Conservation (phyloP, 2,888 invertebrate species). For the Drosophila maculinotata region DNA sequence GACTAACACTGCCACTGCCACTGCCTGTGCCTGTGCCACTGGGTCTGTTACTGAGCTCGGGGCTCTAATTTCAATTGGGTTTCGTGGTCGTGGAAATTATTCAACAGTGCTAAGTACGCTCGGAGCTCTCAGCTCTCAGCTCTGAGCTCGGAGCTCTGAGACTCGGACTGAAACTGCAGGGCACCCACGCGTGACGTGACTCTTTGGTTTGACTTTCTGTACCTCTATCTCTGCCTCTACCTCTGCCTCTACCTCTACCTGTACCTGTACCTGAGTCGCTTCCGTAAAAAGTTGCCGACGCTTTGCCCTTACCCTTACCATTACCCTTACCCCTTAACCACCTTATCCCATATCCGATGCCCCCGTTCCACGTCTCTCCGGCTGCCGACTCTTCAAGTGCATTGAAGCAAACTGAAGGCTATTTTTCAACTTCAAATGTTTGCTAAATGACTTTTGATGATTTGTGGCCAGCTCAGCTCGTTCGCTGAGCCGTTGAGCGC, state of each 20-base stretch:
- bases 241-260: slow-evolving; percentile 64
- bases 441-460: slow-evolving; percentile 83
- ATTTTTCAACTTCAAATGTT: slow-evolving; percentile 83
- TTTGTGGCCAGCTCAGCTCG: slow-evolving; percentile 67
- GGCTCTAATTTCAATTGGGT: slow-evolving; percentile 81
- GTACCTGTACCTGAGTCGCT: slow-evolving; percentile 73
- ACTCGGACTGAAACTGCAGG: slow-evolving; percentile 48
- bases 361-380: slow-evolving; percentile 1
- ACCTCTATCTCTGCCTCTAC: slow-evolving; percentile 64
- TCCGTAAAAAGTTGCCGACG: slow-evolving; percentile 76
- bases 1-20: slow-evolving; percentile 31
- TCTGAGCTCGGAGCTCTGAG: slow-evolving; percentile 30
- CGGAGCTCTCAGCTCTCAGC: slow-evolving; percentile 40
- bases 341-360: slow-evolving; percentile 12
- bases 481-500: slow-evolving; percentile 54
- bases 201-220: slow-evolving; percentile 80
- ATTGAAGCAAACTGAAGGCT: slow-evolving; percentile 82
- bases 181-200: slow-evolving; percentile 81
- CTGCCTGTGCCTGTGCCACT: too few species aligned
- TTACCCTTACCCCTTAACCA: slow-evolving; percentile 9
- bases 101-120: slow-evolving; percentile 80
- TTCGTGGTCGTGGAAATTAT: slow-evolving; percentile 80
- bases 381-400: slow-evolving; percentile 73
- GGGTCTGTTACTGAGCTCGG: slow-evolving; percentile 65
- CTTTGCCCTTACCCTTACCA: slow-evolving; percentile 29